Conservation (phyloP, 2,113 vertebrate genomes). For the Sturnira hondurensis region DNA sequence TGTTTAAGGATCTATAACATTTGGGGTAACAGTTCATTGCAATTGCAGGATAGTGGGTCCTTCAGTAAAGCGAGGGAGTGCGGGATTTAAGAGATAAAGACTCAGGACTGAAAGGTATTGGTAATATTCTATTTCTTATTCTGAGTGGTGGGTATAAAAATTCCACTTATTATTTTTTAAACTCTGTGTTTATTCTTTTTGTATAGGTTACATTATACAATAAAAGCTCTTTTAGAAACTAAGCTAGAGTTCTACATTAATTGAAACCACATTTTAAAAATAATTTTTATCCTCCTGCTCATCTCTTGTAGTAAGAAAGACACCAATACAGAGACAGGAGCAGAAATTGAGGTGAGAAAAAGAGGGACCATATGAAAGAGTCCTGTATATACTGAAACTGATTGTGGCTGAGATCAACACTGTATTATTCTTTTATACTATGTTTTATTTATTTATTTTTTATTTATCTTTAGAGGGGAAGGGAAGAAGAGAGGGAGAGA, state of each 20-base stretch:
- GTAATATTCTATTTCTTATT: background rate
- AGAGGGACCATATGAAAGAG: background rate
- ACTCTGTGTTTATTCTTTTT: background rate
- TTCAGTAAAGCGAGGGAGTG: background rate
- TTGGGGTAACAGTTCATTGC: background rate
- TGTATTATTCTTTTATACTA: background rate
- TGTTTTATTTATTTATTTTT: no score
- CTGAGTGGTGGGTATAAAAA: background rate
- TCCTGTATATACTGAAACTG: background rate
- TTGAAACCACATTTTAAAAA: background rate
- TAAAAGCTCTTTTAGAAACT: background rate
- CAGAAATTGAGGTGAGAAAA: background rate
- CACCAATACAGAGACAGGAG: background rate
- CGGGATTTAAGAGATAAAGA: background rate
- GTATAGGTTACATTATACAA: background rate
- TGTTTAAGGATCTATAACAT: background rate
- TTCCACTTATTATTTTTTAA: constrained; percentile 4
- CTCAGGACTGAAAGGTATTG: background rate
- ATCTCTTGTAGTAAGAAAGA: background rate
- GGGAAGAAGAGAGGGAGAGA: no score
- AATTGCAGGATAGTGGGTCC: background rate
- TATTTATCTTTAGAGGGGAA: no score
- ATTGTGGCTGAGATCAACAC: background rate
- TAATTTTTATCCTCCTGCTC: background rate
- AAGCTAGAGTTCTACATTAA: background rate